These are phyloP conservation scores for Eupsilia transversa DNA, from an alignment of 2,888 invertebrate genomes.

Conservation along the genomic window DNA sequence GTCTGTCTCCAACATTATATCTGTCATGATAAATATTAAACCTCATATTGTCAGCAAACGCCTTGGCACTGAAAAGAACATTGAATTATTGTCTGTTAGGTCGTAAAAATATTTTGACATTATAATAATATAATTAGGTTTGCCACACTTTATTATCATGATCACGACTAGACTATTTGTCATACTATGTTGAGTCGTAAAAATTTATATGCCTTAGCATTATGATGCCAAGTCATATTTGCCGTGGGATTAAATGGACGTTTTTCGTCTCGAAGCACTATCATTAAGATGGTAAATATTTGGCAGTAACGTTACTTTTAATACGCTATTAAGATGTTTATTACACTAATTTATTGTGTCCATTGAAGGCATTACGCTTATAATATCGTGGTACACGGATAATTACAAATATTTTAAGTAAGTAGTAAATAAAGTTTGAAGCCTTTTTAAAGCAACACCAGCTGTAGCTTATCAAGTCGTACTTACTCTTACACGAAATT, in stretches of 20 bases:
- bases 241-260: slow-evolving; percentile 46
- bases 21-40: slow-evolving; percentile 13
- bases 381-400: neutral
- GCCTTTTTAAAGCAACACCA: neutral
- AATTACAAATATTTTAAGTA: neutral
- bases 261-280: slow-evolving; percentile 31
- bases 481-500: neutral
- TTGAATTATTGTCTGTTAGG: slow-evolving; percentile 36
- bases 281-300: slow-evolving; percentile 46
- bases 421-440: neutral
- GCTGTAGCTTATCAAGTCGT: neutral
- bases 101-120: slow-evolving; percentile 58
- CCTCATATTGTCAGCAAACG: slow-evolving; percentile 39
- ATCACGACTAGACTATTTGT: slow-evolving; percentile 47
- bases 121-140: slow-evolving; percentile 54
- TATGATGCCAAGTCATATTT: slow-evolving; percentile 53
- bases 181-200: slow-evolving; percentile 51
- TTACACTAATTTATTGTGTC: slow-evolving; percentile 22
- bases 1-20: slow-evolving; percentile 23
- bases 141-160: slow-evolving; percentile 45
- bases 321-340: slow-evolving; percentile 35
- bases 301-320: slow-evolving; percentile 31
- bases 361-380: slow-evolving; percentile 14
- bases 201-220: slow-evolving; percentile 38
- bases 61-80: slow-evolving; percentile 55